Evolutionary conservation across 2,797 vertebrate genomes (phyloP), one percentile per base, ranked within the genome.

Genomic region (Poecilia picta): DNA sequence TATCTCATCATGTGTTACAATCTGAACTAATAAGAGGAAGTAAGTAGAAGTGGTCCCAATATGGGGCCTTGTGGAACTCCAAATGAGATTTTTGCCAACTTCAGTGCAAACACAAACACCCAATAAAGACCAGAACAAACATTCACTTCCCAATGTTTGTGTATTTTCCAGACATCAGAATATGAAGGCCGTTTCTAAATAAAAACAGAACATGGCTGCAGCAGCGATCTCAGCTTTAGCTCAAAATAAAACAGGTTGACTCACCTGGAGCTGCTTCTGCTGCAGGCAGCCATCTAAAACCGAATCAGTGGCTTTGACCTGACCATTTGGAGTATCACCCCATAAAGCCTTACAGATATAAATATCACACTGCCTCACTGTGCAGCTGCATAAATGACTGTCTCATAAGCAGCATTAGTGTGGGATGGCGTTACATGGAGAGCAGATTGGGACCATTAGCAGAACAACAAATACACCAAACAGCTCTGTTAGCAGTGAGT

Each of bases 391-490:
- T 66, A 25, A 78, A 53, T 59, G 3, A 25, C 18, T 43, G 16
- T 28, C 59, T 39, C 18, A 5, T 74, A 36, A 76, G 31, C 51
- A 77, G 82, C 72, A 76, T 74, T 16, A 43, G 75, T 75, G 86
- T 87, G 82, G 77, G 82, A 86, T 11, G n/a, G 46, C 74, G 73
- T 57, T 74, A 62, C 75, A 77, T 41, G 51, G 43, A 43, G 45
- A 74, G 71, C 80, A 83, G 88, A 75, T 71, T 83, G 87, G 77
- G 46, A 64, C 76, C 46, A 68, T 1, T 10, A 16, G 43, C 73
- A n/a, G 16, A 25, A 73, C 31, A 90, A 80, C 68, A 87, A 90
- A 87, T 2, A 73, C 8, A 73, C 2, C 74, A 73, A 47, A 31
- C 39, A 53, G 57, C 33, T 49, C 25, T 85, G 72, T 90, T 88